Evolutionary conservation across 2,888 invertebrate genomes (phyloP), one percentile per base, ranked within the genome.

Genomic region (Nymphalis c-album): DNA sequence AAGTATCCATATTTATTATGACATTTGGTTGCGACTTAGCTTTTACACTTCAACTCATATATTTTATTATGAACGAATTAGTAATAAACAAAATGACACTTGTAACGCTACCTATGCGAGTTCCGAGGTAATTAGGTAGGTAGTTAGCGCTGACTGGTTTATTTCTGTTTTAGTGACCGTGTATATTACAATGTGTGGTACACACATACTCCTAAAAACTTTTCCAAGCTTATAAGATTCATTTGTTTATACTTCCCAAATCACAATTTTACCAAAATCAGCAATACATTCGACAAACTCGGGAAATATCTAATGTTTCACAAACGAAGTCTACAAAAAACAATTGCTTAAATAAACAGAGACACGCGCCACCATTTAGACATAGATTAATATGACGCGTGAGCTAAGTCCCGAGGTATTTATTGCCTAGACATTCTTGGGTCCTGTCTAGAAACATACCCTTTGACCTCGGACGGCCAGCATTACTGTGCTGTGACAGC

Each of bases 361-460:
- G 20, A 40, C 57, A 35, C 59, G 59, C 53, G 26, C 31, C 47
- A 35, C 48, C 45, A 51, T 64, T 60, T 53, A 64, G 51, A 53
- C 51, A 20, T 47, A 64, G 53, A 60, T 60, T 64, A 46, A 64
- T 64, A 60, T 53, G 59, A 58, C 53, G 47, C 60, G 45, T 67
- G 67, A 67, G 57, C 67, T 67, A 62, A 67, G 67, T 57, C 53
- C 58, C 57, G 47, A 62, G 57, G 67, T 57, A 67, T 67, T 67
- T 58, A 65, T 51, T 61, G 60, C 60, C 60, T 46, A 57, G 55
- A 61, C 47, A 66, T 61, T 66, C 61, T 55, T 35, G 48, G 55
- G 20, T 47, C 22, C 40, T 61, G 47, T 55, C 48, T 47, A 55
- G 60, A 57, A 45, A 60, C 17, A 13, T 61, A 40, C 46, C 47